Evolutionary conservation across 2,113 vertebrate species (phyloP).

Genomic region (Brevimyrus niger): DNA sequence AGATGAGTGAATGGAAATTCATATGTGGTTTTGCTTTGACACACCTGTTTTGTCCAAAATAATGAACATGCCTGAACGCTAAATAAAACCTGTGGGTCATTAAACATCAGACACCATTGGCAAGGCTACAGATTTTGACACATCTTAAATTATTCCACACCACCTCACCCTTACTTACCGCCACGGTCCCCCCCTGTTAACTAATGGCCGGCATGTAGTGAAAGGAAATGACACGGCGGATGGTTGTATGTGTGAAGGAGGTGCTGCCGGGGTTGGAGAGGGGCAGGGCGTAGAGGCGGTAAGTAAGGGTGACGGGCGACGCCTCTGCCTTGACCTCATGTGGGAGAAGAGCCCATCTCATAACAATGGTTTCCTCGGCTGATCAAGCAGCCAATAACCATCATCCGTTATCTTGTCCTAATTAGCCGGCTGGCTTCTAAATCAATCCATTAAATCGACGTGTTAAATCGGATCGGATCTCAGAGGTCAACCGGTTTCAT

Average conservation of each 20-base stretch:
- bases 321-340: constrained; percentile 26
- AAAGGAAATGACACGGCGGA: neutral
- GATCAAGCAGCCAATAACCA: constrained; percentile 56
- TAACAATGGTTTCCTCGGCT: constrained; percentile 45
- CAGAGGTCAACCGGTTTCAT: constrained; percentile 38
- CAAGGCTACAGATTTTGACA: neutral
- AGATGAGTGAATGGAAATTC: neutral
- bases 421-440: constrained; percentile 52
- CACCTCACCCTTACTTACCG: neutral
- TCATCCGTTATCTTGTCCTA: constrained; percentile 57
- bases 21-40: neutral
- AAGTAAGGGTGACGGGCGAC: neutral
- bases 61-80: neutral
- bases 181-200: neutral
- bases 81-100: neutral
- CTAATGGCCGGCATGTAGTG: neutral
- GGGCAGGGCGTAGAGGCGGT: neutral
- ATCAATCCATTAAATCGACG: constrained; percentile 44
- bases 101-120: neutral
- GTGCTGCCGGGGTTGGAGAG: neutral
- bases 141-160: neutral
- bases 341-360: constrained; percentile 32
- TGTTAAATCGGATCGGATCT: constrained; percentile 45
- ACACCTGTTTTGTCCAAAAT: neutral
- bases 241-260: neutral